Conservation (phyloP, 2,113 vertebrate genomes). For the Glareola pratincola region DNA sequence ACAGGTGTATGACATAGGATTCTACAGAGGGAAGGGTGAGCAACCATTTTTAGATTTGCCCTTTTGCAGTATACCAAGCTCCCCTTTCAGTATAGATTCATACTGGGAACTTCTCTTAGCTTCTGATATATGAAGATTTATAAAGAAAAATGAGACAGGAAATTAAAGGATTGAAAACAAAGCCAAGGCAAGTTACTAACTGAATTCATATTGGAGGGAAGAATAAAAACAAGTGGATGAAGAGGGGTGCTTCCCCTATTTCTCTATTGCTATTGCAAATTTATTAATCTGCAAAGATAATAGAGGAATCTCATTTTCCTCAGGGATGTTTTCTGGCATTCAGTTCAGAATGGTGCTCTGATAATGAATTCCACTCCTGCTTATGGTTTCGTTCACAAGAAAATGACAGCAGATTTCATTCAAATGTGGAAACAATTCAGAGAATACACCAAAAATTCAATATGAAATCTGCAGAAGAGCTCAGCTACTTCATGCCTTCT, state of each 20-base stretch:
- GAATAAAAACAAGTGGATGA: background rate
- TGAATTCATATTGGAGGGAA: conserved; percentile 3
- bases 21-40: background rate
- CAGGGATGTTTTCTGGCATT: background rate
- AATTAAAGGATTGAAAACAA: conserved; percentile 41
- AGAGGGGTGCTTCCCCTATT: background rate
- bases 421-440: background rate
- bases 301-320: conserved; percentile 11
- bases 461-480: background rate
- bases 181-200: background rate
- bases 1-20: background rate
- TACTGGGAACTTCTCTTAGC: background rate
- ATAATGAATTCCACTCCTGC: background rate
- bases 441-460: background rate
- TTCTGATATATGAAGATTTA: conserved; percentile 25
- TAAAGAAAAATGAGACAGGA: conserved; percentile 48
- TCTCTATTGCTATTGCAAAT: background rate
- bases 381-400: background rate
- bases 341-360: background rate
- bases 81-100: background rate
- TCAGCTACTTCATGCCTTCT: background rate
- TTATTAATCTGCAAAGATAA: background rate
- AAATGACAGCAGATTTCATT: background rate
- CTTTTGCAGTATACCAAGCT: background rate
- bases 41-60: background rate